Percentiles rank a stretch among this genome's conserved stretches.
phyloP scores from a whole-genome alignment of 2,113 vertebrate genomes.

The Petrocephalus zakoni region DNA sequence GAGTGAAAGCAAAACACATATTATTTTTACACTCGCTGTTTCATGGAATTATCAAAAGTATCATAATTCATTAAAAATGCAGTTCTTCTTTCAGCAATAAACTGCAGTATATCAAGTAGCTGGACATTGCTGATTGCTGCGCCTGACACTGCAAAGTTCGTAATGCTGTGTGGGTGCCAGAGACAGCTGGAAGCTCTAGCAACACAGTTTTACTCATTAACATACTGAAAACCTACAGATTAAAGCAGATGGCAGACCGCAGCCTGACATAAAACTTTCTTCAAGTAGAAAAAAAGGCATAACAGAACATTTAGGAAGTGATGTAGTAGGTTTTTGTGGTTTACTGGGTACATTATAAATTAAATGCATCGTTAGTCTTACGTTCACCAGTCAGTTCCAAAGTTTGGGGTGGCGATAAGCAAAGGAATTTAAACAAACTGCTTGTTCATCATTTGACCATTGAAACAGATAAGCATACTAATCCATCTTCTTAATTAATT shows the following conservation, averaged over 20 bases:
- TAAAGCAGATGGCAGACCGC: slow-evolving; percentile 6
- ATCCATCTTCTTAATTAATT: neutral
- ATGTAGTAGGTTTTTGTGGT: neutral
- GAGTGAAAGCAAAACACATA: neutral
- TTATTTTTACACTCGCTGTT: neutral
- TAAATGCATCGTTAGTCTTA: neutral
- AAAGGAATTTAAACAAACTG: neutral
- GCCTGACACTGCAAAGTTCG: neutral
- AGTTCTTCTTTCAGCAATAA: neutral
- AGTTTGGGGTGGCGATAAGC: neutral
- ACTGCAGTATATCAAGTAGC: neutral
- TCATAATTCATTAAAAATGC: neutral
- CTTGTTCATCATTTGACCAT: neutral
- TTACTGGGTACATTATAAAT: neutral
- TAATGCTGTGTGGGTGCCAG: neutral
- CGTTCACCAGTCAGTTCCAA: neutral
- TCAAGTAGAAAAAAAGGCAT: neutral
- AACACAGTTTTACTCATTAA: neutral
- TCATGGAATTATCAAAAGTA: neutral
- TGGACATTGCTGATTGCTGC: neutral
- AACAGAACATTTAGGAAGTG: neutral
- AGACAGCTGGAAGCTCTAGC: neutral
- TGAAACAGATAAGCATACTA: neutral
- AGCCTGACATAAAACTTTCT: slow-evolving; percentile 6
- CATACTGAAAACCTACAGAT: slow-evolving; percentile 3